Evolutionary conservation across 2,888 invertebrate genomes (phyloP), one percentile per base, ranked within the genome.

Genomic region (Amphipyra berbera): DNA sequence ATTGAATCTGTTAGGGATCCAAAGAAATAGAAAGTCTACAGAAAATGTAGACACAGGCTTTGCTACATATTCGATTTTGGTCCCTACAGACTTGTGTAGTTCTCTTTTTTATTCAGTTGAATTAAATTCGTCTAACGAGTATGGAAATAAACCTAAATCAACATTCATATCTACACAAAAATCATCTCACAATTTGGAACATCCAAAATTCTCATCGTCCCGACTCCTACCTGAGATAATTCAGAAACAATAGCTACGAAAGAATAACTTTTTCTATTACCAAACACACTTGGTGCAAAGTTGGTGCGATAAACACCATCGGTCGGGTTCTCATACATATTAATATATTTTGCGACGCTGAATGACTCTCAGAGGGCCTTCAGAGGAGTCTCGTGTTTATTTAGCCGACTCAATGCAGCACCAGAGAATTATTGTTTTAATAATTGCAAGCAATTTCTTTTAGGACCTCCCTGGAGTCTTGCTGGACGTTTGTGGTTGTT

Each of bases 321-420:
- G 68, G 73, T 61, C 33, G 60, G 67, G 64, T 54, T 75, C 85
- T 90, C 88, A 90, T 90, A 89, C 89, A 90, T 89, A 89, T 90
- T 90, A 87, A 89, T 89, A 82, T 76, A 79, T 76, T 82, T 73
- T 78, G 82, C 83, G 86, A 87, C 86, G 85, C 81, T 74, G 80
- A 84, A 86, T 84, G 87, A 87, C 85, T 86, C 82, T 84, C 83
- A 53, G 65, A 79, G 82, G 81, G 79, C 63, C 64, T 82, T 81
- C 69, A 71, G 69, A 78, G 76, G 65, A 77, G 57, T 38, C 73
- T 73, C 81, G 80, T 84, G 78, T 86, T 85, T 86, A 83, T 83
- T 79, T 82, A 79, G 72, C 77, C 68, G 48, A 69, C 65, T 74
- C 72, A 71, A 76, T 79, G 73, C 70, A 69, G 50, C 64, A 49